Base-by-base conservation (phyloP, 2,113 vertebrate genomes). In the rabbit (Oryctolagus cuniculus) region DNA sequence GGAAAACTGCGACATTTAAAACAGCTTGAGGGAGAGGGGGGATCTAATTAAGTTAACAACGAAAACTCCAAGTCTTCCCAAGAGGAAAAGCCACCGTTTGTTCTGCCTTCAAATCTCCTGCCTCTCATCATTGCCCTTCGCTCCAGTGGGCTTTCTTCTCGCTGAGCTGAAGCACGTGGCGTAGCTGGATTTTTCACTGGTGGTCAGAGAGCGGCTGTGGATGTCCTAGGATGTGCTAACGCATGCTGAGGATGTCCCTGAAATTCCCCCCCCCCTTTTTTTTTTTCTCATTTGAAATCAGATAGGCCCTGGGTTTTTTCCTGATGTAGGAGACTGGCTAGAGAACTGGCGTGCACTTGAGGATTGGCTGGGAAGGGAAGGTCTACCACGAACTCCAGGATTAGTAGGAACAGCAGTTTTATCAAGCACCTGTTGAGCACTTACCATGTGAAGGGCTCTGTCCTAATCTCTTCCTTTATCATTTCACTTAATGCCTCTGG, bases 41-140 rank as follows among this genome's bases (percentile, higher is more conserved):
- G 21, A 7, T 29, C 53, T 91, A 70, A 17, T 89, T 89, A 79
- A 94, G 36, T 51, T 87, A 83, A 69, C 44, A 58, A 69, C 58
- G 38, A 10, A 27, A 93, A 89, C 24, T 22, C 77, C 64, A 75
- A 3, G 53, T 74, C 67, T n/a, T 51, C 63, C 87, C 66, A 7
- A 89, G 73, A 93, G 85, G 72, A 80, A 66, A 64, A 44, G 15
- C 25, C 10, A 19, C 21, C 36, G 15, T 34, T 22, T 74, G 29
- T 19, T 49, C 49, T 15, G n/a, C 24, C 70, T 66, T 67, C n/a
- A 0, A 1, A 22, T n/a, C 74, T 53, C 44, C 78, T 10, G n/a
- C 12, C 69, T 36, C 38, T 93, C 11, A 4, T 29, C 21, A 34
- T 67, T n/a, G 12, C 49, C n/a, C 10, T 36, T 13, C 27, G 1